Base-by-base conservation (phyloP, 1,140 invertebrate species). In the Bombyx mandarina region DNA sequence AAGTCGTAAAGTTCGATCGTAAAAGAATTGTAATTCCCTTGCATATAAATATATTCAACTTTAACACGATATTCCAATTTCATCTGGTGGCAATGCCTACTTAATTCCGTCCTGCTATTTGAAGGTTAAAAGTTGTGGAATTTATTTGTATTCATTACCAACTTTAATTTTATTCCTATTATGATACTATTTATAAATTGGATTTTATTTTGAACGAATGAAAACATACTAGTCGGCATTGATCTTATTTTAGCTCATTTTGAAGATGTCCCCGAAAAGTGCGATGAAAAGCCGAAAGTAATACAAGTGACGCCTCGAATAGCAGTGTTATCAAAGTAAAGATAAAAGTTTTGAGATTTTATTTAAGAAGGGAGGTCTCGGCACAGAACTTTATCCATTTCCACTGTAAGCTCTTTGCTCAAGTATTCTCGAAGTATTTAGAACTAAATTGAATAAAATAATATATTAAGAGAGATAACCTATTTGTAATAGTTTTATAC, bases 1-100 rank as follows among this genome's bases (percentile, higher is more conserved):
- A 79, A 62, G 65, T 73, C 75, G 78, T 86, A 84, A 86, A 86
- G 71, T 73, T 66, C 58, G 70, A 72, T 83, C 83, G 79, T 86
- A 84, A 86, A 84, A 82, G 68, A 67, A 78, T 73, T 82, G 77
- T 75, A 79, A 73, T 74, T 71, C 62, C 56, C 54, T 54, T 63
- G 63, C 56, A 58, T 45, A 72, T 65, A 68, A 69, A 71, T 75
- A 35, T 35, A 35, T 35, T 35, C 26, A 35, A 35, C 77, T 75
- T 77, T 60, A 60, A 56, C 54, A 65, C 60, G 46, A 56, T 62
- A 60, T 58, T 51, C 57, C 43, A 52, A 58, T 60, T 35, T 35
- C 26, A 35, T 35, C 26, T 35, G 26, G 26, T 35, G 26, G 26
- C 26, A 35, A 35, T 35, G 26, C 26, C 26, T 35, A 35, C 26